Base-by-base conservation (phyloP, 2,113 vertebrate genomes). In the Muntiacus reevesi region DNA sequence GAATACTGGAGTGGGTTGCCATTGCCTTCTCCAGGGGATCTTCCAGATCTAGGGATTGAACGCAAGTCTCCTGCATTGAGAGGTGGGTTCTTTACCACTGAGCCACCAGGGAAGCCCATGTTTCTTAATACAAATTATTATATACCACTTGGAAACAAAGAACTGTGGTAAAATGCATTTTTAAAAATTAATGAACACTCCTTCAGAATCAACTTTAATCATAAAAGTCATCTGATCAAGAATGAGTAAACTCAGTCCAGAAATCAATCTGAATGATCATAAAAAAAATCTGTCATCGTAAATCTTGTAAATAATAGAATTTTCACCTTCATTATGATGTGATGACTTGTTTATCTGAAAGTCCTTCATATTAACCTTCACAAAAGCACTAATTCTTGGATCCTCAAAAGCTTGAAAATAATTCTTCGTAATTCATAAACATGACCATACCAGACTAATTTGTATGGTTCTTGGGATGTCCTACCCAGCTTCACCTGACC, bases 271-370 rank as follows among this genome's bases (percentile, higher is more conserved):
- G 64, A 95, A 90, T 52, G 83, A 92, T 79, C 60, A 23, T 55
- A 82, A 85, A 97, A 97, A 52, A 36, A 21, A 74, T 64, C 84
- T 92, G 71, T 55, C 89, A 86, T 92, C 54, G 12, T n/a, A 88
- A 97, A 82, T 82, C 54, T 87, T 83, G 23, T 93, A 92, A 92
- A 85, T 47, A 59, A 60, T 74, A 82, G 36, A 94, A 88, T 76
- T 64, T 82, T 85, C 12, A 97, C 27, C 45, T 25, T n/a, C 50
- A 50, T 94, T 50, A 85, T n/a, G 64, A 91, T 33, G 81, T 47
- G 21, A 36, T 90, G 84, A 67, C 15, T 91, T 54, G 45, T 95
- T 94, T 89, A 94, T 86, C 79, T 95, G 43, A 92, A 97, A 96
- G 86, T 93, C 67, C 50, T 89, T 96, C 74, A 59, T 94, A 74